Base-by-base conservation (phyloP, 2,888 invertebrate species). In the Drepanosiphum platanoidis region DNA sequence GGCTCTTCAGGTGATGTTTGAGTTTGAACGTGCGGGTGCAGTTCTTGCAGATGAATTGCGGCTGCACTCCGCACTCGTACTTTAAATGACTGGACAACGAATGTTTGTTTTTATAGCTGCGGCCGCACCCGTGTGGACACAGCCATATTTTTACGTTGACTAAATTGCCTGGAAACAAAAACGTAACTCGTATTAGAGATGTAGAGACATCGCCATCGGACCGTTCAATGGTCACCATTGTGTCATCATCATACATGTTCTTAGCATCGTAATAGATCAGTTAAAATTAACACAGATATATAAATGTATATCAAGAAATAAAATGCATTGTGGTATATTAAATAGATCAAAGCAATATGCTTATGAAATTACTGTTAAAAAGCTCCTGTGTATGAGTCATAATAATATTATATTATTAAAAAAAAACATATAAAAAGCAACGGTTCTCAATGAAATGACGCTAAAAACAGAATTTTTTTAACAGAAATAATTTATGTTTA, bases 41-140 rank as follows among this genome's bases (percentile, higher is more conserved):
- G 39, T 87, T 87, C 8, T 88, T 88, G 79, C 89, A 89, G 7
- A 83, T 86, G 86, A 89, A 89, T 81, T 88, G 88, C 0, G 89
- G 89, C 70, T 88, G 88, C 46, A 88, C 88, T 8, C 89, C 89
- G 83, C 89, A 89, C 78, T 89, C 89, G 64, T 87, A 87, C 18
- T 86, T 86, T 22, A 87, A 18, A 81, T 88, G 88, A 27, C 86
- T 86, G 72, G 78, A 74, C 42, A 88, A 70, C 36, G 86, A 86
- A 39, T 86, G 61, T 46, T 86, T 87, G 42, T 87, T 87, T 52
- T 86, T 87, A 86, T 88, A 88, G 11, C 80, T 84, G 13, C 87
- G 86, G 22, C 74, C 75, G 71, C 88, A 88, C 2, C 27, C 27
- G 13, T 86, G 83, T 18, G 86, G 86, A 66, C 87, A 87, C 7